Conservation (phyloP, 2,113 vertebrate species). For the Panthera tigris region DNA sequence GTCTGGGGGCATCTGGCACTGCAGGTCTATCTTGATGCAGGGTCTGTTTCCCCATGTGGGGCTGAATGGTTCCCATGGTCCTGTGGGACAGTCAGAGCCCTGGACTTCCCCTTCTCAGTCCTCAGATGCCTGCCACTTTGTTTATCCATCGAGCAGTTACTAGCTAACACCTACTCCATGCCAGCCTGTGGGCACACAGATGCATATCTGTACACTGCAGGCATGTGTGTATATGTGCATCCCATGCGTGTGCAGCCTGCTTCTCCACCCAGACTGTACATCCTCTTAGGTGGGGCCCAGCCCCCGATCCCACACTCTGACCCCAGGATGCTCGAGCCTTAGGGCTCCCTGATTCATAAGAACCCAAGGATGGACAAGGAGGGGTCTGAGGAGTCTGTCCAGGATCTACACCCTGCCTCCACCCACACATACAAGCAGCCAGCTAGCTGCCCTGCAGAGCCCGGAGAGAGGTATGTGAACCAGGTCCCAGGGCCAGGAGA, state of each 20-base stretch:
- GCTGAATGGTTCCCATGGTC: neutral
- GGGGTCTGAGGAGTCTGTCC: neutral
- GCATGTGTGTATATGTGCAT: neutral
- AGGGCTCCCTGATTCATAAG: neutral
- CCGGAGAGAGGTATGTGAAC: constrained; percentile 34
- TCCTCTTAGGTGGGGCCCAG: neutral
- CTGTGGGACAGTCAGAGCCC: neutral
- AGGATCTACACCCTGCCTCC: neutral
- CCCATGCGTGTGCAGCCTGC: neutral
- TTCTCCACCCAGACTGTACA: neutral
- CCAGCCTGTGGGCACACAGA: neutral
- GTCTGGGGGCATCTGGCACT: neutral
- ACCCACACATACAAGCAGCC: neutral
- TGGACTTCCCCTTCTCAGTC: neutral
- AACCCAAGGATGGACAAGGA: neutral
- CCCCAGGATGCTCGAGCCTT: neutral
- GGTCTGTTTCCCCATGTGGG: neutral
- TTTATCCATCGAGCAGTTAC: neutral
- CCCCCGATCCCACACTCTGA: neutral
- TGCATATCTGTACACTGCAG: neutral
- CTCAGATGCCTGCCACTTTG: neutral
- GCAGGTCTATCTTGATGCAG: neutral
- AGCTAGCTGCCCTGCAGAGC: neutral
- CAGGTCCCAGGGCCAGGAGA: constrained; percentile 29
- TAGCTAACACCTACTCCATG: neutral